phyloP scores from a whole-genome alignment of 2,113 vertebrate genomes.

The Mirounga angustirostris region DNA sequence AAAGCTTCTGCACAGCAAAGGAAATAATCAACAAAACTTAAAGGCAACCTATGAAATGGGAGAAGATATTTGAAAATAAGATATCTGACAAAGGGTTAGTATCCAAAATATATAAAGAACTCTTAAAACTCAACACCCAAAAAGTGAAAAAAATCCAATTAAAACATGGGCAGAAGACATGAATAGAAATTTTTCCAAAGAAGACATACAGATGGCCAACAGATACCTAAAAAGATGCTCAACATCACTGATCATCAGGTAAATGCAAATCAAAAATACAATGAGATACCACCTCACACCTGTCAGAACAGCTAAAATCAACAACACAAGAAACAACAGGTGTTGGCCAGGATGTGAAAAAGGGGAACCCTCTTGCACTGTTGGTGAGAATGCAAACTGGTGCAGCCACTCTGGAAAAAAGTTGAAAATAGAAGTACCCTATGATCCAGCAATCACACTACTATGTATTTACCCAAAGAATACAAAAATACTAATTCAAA shows the following conservation, averaged over 20 bases:
- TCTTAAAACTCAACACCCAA: too few species aligned
- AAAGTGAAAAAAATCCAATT: too few species aligned
- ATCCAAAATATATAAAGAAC: too few species aligned
- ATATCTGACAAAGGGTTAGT: neutral
- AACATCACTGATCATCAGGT: neutral
- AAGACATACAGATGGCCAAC: too few species aligned
- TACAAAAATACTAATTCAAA: neutral
- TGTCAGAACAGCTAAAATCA: neutral
- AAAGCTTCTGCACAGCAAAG: neutral
- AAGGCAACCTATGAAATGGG: neutral
- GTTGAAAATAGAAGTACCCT: neutral
- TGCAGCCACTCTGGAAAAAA: neutral
- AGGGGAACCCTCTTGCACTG: neutral
- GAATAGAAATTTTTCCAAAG: too few species aligned
- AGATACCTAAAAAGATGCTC: neutral
- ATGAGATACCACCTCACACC: neutral
- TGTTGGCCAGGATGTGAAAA: neutral
- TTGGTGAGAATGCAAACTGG: neutral
- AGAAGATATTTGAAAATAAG: neutral
- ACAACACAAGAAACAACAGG: neutral
- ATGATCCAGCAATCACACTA: neutral
- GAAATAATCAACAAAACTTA: neutral
- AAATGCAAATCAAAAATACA: neutral
- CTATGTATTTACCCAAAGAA: neutral
- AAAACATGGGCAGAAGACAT: too few species aligned